Base-by-base conservation (phyloP, 2,888 invertebrate genomes). In the Caenorhabditis imperialis region DNA sequence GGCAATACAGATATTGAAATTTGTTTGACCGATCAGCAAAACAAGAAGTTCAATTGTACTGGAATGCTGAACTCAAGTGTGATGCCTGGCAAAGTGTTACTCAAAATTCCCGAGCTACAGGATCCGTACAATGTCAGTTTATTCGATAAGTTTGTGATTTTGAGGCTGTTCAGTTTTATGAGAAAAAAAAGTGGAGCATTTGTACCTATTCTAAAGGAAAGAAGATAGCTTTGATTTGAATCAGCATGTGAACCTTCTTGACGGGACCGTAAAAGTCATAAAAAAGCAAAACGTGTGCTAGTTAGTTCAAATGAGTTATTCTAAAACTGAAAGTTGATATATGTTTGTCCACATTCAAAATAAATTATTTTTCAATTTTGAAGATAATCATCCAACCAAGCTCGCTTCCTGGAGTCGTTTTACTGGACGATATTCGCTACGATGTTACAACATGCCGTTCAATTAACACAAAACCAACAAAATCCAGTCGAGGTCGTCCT, bases 41-140 rank as follows among this genome's bases (percentile, higher is more conserved):
- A 80, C 12, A 47, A 76, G 10, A 81, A 82, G 51, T 86, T 86
- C 63, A 86, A 86, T 54, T 86, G 86, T 48, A 86, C 86, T 16
- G 86, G 86, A 33, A 75, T 82, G 77, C 63, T 86, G 18, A 75
- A 84, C n/a, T 82, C 86, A 22, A 65, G 72, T 8, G 75, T 83
- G 3, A 85, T 86, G 81, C 86, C 86, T 7, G 86, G 85, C 20
- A 86, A 86, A 83, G 86, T 86, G 12, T 79, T 83, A 8, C 67
- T 86, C 18, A 85, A 84, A 53, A 81, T 86, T 27, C 86, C 86
- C 3, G 81, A 85, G 48, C 69, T 84, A 14, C 78, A 81, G 22
- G 75, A 77, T n/a, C 80, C 84, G 3, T 86, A 85, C 57, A 77
- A 79, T 38, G 85, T 86, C 35, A 69, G 65, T 51, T n/a, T n/a